phyloP scores from a whole-genome alignment of 2,888 invertebrate genomes.

The Cactoblastis cactorum region DNA sequence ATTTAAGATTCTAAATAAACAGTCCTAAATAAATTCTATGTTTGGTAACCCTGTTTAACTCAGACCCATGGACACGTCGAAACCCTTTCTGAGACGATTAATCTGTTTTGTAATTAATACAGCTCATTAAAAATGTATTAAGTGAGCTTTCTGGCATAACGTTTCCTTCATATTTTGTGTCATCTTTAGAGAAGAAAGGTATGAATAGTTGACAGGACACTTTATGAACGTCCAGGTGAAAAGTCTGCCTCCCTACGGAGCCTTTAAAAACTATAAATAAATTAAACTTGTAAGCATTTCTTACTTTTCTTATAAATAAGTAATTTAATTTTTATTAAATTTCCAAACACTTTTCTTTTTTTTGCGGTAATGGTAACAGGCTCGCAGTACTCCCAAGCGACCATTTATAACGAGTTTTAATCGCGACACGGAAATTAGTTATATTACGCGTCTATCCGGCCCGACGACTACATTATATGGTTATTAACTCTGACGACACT shows the following conservation, averaged over 20 bases:
- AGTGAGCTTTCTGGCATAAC: slow-evolving; percentile 20
- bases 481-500: slow-evolving; percentile 44
- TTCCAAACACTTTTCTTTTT: slow-evolving; percentile 45
- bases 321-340: too few relatives aligned
- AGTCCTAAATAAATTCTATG: neutral
- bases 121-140: slow-evolving; percentile 60
- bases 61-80: neutral
- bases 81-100: slow-evolving; percentile 46
- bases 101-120: slow-evolving; percentile 60
- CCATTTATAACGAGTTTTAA: slow-evolving; percentile 65
- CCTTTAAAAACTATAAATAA: too few relatives aligned
- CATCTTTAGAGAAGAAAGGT: neutral
- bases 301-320: too few relatives aligned
- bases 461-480: slow-evolving; percentile 45
- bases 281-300: too few relatives aligned
- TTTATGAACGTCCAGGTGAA: neutral
- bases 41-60: neutral
- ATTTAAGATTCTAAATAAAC: neutral
- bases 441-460: slow-evolving; percentile 48
- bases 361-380: slow-evolving; percentile 59
- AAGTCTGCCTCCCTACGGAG: too few relatives aligned
- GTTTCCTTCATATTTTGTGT: slow-evolving; percentile 15
- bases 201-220: slow-evolving; percentile 1
- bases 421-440: slow-evolving; percentile 61
- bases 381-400: slow-evolving; percentile 40